Evolutionary conservation across 2,888 invertebrate species (phyloP).

Genomic region (Sminthurides aquaticus): DNA sequence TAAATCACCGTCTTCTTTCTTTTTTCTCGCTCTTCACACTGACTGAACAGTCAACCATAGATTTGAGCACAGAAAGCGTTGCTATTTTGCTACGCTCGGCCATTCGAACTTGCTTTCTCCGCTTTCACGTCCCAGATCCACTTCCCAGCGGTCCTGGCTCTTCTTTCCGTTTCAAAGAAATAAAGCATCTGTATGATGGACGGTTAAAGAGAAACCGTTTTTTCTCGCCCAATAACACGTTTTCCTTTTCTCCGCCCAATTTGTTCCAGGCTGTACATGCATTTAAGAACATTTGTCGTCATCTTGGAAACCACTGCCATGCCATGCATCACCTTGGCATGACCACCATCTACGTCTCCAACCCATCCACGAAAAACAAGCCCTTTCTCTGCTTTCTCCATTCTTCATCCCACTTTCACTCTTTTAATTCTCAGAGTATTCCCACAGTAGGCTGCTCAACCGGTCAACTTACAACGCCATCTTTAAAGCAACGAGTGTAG

Average conservation of each 20-base stretch:
- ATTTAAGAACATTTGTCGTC: neutral
- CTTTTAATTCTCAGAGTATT: too few species aligned
- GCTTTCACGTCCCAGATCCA: too few species aligned
- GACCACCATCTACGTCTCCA: too few species aligned
- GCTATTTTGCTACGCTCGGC: too few species aligned
- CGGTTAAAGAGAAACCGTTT: neutral
- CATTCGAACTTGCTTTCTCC: too few species aligned
- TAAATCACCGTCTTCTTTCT: slow-evolving; percentile 22
- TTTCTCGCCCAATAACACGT: neutral
- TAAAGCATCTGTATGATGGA: neutral
- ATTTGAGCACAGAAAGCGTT: too few species aligned
- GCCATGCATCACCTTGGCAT: neutral
- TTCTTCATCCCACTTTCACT: neutral
- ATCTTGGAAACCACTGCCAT: neutral
- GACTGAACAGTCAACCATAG: neutral
- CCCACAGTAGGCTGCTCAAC: too few species aligned
- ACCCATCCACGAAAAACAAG: too few species aligned
- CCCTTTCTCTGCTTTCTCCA: too few species aligned
- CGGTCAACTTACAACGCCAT: too few species aligned
- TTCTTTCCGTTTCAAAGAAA: neutral
- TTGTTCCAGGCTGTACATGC: neutral
- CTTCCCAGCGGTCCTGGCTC: too few species aligned
- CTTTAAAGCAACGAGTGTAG: too few species aligned
- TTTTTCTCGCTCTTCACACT: slow-evolving; percentile 2
- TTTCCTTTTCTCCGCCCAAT: slow-evolving; percentile 5